phyloP scores from a whole-genome alignment of 2,113 vertebrate genomes.

The Lophotis ruficrista region DNA sequence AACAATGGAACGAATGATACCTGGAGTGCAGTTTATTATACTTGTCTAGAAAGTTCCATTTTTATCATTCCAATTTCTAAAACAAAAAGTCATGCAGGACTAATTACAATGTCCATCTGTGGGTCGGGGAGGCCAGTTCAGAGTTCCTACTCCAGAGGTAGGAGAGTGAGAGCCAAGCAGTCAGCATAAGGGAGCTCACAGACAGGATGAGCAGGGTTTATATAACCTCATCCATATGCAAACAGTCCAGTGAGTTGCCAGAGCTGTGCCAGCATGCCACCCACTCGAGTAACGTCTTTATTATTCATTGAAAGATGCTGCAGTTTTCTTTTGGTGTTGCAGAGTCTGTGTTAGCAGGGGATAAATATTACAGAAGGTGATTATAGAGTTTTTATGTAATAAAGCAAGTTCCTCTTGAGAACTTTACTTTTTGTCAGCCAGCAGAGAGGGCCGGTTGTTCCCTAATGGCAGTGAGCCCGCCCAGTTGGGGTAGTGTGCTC shows the following conservation, averaged over 20 bases:
- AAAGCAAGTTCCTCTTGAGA: neutral
- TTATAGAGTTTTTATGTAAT: neutral
- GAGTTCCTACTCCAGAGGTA: neutral
- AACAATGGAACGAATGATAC: neutral
- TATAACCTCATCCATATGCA: constrained; percentile 58
- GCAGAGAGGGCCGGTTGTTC: neutral
- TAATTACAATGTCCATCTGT: neutral
- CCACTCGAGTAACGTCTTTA: constrained; percentile 36
- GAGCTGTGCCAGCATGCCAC: constrained; percentile 39
- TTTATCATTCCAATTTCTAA: neutral
- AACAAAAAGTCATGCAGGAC: neutral
- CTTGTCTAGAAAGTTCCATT: neutral
- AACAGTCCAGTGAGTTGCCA: constrained; percentile 51
- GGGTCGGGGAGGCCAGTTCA: neutral
- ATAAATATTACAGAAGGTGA: neutral
- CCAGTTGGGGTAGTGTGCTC: neutral
- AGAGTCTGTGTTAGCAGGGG: neutral
- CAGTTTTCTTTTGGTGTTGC: constrained; percentile 16
- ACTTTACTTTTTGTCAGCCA: neutral
- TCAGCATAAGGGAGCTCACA: neutral
- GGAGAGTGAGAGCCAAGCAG: neutral
- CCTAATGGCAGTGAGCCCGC: neutral
- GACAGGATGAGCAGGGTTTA: constrained; percentile 26
- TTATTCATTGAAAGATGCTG: constrained; percentile 48
- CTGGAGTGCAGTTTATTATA: neutral